Evolutionary conservation across 2,888 invertebrate genomes (phyloP), one percentile per base, ranked within the genome.

Genomic region (Acanthosepion lycidas): DNA sequence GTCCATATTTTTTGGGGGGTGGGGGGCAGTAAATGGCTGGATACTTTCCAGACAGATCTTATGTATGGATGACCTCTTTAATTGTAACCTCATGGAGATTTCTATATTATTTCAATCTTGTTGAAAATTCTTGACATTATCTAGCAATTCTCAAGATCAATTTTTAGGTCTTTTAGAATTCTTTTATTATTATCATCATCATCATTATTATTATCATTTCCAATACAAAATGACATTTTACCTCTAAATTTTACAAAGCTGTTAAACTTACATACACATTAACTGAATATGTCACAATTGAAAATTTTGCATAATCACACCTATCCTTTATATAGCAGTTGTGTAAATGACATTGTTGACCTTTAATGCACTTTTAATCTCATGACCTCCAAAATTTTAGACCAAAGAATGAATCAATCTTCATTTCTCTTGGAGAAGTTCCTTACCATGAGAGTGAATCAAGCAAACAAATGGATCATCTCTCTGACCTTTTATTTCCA

Each of bases 351-450:
- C 78, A 33, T 78, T n/a, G n/a, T 33, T 78, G 78, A 78, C 78
- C 78, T 78, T 78, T 78, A 78, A 78, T 59, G 20, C 23, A 59
- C 6, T 59, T 59, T 59, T 59, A 20, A 59, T 59, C 59, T 59
- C 59, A 59, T 78, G 78, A 78, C 78, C 78, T 78, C 33, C 78
- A 12, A 78, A 78, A 78, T 78, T 78, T 78, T 78, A 78, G 9
- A n/a, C n/a, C 78, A n/a, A 78, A 78, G 15, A 78, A 78, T 78
- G 12, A 78, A 78, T 78, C 78, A 78, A 78, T 78, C 78, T 78
- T 78, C 78, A 78, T 78, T 78, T 78, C 78, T 78, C 78, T 78
- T n/a, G n/a, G n/a, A 78, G 78, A 78, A 78, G n/a, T 78, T 78
- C n/a, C 12, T 78, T 78, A n/a, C 78, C 12, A 78, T 78, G 18